Evolutionary conservation across 2,797 vertebrate species (phyloP).

Genomic region (Anisognathus igniventris): DNA sequence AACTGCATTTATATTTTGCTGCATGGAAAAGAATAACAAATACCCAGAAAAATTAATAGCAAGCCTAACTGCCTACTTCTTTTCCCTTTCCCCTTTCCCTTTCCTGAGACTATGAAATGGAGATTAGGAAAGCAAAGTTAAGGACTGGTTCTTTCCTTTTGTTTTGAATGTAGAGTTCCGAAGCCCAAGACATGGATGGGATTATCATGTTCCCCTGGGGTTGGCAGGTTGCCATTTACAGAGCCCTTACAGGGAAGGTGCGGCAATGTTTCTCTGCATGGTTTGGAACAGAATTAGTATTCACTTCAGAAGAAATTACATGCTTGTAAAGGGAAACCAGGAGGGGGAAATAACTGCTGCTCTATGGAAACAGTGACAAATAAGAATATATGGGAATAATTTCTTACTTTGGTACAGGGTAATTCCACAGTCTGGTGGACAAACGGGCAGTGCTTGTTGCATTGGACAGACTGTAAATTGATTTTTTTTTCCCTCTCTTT

Average conservation of each 20-base stretch:
- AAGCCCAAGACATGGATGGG: background rate
- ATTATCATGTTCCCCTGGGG: background rate
- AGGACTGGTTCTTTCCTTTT: background rate
- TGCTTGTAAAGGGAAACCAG: slow-evolving; percentile 21
- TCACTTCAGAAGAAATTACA: slow-evolving; percentile 21
- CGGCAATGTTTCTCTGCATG: background rate
- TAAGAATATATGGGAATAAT: slow-evolving; percentile 31
- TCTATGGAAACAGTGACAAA: background rate
- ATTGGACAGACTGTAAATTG: slow-evolving; percentile 58
- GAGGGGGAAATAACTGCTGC: slow-evolving; percentile 7
- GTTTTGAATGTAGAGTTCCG: background rate
- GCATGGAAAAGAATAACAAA: background rate
- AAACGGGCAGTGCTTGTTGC: slow-evolving; percentile 47
- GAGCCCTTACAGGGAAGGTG: background rate
- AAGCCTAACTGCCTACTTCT: background rate
- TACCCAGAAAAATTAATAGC: background rate
- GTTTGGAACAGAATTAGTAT: background rate
- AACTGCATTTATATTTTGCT: background rate
- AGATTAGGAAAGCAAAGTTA: background rate
- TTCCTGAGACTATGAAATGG: background rate
- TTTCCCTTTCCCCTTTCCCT: background rate
- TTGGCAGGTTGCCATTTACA: background rate
- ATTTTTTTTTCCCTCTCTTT: slow-evolving; percentile 36
- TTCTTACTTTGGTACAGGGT: slow-evolving; percentile 42
- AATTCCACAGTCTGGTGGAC: slow-evolving; percentile 56